A percentile compares a stretch with the other conserved stretches of the same genome.
These are phyloP conservation scores for Nomada flava DNA, from an alignment of 2,888 invertebrate genomes.

Conservation along the genomic window DNA sequence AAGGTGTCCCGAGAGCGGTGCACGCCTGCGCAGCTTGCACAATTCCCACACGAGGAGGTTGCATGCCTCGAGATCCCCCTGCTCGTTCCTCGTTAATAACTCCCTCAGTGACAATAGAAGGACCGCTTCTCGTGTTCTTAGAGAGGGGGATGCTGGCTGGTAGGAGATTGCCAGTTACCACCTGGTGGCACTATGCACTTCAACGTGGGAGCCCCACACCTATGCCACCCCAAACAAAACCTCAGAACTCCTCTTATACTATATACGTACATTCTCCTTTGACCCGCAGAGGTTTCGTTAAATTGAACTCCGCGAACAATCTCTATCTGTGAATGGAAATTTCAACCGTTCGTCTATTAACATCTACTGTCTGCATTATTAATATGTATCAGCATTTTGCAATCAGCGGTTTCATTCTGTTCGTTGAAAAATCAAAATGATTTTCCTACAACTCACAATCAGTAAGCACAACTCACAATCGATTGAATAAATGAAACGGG, in stretches of 20 bases:
- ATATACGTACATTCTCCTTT: not conserved
- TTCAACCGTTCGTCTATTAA: too few relatives aligned
- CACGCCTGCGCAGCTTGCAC: slow-evolving; percentile 77
- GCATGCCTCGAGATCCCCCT: slow-evolving; percentile 58
- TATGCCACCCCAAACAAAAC: slow-evolving; percentile 69
- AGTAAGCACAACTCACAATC: too few relatives aligned
- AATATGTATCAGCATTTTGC: too few relatives aligned
- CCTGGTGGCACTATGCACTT: slow-evolving; percentile 74
- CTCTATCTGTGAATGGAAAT: too few relatives aligned
- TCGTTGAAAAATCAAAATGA: too few relatives aligned
- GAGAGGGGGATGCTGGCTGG: slow-evolving; percentile 63
- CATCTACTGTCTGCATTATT: too few relatives aligned
- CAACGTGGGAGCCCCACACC: slow-evolving; percentile 78
- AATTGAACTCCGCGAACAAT: not conserved
- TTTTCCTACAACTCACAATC: too few relatives aligned
- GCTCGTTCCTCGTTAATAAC: slow-evolving; percentile 70
- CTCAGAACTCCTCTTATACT: slow-evolving; percentile 10
- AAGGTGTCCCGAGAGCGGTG: slow-evolving; percentile 57
- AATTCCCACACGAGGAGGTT: slow-evolving; percentile 75
- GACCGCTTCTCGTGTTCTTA: slow-evolving; percentile 64
- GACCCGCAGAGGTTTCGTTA: slow-evolving; percentile 19
- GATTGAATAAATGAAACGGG: not conserved
- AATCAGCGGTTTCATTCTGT: too few relatives aligned
- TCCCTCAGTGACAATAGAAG: slow-evolving; percentile 67
- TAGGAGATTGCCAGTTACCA: slow-evolving; percentile 75